phyloP scores from a whole-genome alignment of 2,888 invertebrate genomes.

The Leptopterna dolabrata region DNA sequence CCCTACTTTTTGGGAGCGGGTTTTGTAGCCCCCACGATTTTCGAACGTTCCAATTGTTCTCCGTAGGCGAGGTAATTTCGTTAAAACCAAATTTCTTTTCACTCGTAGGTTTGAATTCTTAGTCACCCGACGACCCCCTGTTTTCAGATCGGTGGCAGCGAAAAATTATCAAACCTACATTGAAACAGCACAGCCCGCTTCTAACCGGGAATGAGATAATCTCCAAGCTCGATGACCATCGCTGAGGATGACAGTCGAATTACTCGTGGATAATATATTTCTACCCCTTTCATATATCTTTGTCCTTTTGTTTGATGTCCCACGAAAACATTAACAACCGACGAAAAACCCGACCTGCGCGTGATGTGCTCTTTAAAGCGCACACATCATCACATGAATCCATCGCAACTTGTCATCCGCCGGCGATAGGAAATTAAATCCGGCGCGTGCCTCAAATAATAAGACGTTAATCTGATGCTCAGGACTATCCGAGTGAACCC shows the following conservation, averaged over 20 bases:
- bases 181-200: not conserved
- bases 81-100: too few relatives aligned
- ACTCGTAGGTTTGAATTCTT: too few relatives aligned
- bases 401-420: not conserved
- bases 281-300: not conserved
- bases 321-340: not conserved
- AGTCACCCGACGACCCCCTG: too few relatives aligned
- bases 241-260: not conserved
- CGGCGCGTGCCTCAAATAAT: conserved; percentile 11
- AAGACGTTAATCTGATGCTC: not conserved
- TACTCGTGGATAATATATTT: not conserved
- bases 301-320: not conserved
- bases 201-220: not conserved
- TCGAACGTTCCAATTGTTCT: too few relatives aligned
- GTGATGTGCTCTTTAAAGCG: not conserved
- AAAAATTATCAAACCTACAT: not conserved
- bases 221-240: not conserved
- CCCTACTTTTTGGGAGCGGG: too few relatives aligned
- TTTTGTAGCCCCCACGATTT: too few relatives aligned
- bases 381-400: not conserved
- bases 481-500: not conserved
- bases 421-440: not conserved
- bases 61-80: too few relatives aligned
- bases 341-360: not conserved
- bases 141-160: too few relatives aligned